A percentile compares a stretch with the other conserved stretches of the same genome.
phyloP scores from a whole-genome alignment of 2,888 invertebrate species.

The Empis livida region DNA sequence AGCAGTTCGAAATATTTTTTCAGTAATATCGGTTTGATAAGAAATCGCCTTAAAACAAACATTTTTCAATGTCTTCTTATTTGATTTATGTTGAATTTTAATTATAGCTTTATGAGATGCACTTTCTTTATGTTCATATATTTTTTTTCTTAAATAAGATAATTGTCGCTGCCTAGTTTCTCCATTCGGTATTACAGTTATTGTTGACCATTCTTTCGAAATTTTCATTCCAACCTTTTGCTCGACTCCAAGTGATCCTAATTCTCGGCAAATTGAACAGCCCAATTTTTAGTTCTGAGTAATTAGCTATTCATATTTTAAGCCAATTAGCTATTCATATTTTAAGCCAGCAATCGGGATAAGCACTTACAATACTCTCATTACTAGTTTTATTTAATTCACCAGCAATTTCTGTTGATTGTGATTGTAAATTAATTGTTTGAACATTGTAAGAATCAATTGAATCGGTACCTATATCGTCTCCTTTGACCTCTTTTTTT shows the following conservation, averaged over 20 bases:
- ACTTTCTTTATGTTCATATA: background rate
- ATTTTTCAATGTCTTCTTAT: background rate
- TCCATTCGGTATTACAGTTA: slow-evolving; percentile 1
- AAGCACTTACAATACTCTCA: background rate
- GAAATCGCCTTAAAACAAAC: background rate
- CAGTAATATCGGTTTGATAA: background rate
- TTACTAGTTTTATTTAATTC: background rate
- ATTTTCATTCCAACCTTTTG: background rate
- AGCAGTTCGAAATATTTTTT: background rate
- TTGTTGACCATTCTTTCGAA: background rate
- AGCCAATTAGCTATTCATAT: background rate
- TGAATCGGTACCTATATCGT: background rate
- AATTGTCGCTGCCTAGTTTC: background rate
- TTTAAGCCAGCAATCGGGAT: background rate
- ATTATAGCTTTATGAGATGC: background rate
- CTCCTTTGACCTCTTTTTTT: background rate
- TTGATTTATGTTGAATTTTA: background rate
- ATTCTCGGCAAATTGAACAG: background rate
- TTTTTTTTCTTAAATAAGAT: background rate
- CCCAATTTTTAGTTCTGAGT: background rate
- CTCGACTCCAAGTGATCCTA: slow-evolving; percentile 1
- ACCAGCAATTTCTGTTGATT: background rate
- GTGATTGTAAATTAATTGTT: background rate
- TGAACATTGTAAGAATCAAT: background rate
- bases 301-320: background rate